Conservation (phyloP, 2,113 vertebrate species). For the Vulpes ferrilata region DNA sequence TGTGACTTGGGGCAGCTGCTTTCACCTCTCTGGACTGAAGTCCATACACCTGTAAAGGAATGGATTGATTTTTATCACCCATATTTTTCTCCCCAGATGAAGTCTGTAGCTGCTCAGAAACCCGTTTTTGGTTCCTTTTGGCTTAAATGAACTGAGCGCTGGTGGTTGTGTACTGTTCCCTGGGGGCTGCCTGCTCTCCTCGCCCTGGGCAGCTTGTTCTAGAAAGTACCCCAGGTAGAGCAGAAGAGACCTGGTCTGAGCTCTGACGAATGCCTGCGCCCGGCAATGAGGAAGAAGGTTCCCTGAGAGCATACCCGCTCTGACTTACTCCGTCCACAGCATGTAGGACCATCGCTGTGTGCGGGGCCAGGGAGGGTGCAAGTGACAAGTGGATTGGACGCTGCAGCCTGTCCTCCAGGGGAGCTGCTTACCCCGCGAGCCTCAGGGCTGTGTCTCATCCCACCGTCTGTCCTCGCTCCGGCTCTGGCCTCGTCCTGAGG, state of each 20-base stretch:
- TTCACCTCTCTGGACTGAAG: not conserved
- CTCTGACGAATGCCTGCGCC: not conserved
- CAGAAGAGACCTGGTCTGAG: not conserved
- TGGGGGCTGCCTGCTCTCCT: not conserved
- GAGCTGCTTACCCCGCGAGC: not conserved
- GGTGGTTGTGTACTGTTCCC: not conserved
- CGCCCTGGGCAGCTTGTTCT: not conserved
- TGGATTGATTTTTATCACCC: not conserved
- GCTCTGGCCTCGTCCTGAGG: not conserved
- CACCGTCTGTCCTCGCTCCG: rapidly evolving
- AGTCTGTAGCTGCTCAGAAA: not conserved
- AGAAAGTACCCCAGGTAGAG: not conserved
- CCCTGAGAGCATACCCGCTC: rapidly evolving
- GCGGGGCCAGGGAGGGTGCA: rapidly evolving
- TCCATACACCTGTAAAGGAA: not conserved
- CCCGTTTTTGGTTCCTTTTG: not conserved
- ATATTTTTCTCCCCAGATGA: not conserved
- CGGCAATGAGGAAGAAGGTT: not conserved
- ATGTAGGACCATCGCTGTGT: rapidly evolving
- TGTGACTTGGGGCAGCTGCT: not conserved
- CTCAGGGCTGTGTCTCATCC: not conserved
- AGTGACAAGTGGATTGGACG: not conserved
- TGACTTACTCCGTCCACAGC: not conserved
- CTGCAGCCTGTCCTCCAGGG: not conserved
- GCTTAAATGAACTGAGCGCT: not conserved